Base-by-base conservation (phyloP, 2,888 invertebrate genomes). In the Plemyria rubiginata region DNA sequence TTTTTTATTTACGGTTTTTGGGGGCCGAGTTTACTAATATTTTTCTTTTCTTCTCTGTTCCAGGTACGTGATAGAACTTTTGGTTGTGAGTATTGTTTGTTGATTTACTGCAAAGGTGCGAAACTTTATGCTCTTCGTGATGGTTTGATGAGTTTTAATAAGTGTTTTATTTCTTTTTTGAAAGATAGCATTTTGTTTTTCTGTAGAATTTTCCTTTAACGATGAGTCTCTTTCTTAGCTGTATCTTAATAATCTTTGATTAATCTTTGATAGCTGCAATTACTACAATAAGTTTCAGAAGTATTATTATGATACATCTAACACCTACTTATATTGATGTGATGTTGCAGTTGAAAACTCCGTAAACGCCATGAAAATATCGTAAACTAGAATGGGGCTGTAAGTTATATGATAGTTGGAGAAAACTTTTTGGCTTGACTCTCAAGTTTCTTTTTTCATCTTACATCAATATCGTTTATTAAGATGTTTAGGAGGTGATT, bases 1-100 rank as follows among this genome's bases (percentile, higher is more conserved):
- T 64, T 70, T 72, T 70, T 71, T 71, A 70, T 70, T 67, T 68
- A 67, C 60, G 60, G 53, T 60, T 60, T 56, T 60, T 57, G 49
- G 57, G 64, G 65, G 45, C 54, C 54, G 53, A 54, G 41, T 54
- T 57, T 7, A 40, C 12, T 60, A 60, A 60, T 70, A 60, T 62
- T 64, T 45, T 61, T 60, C 55, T 65, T 62, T 62, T 59, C 28
- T 48, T 38, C 67, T 68, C 64, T 69, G 54, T 73, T 71, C 56
- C 73, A 72, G 70, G 70, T 71, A 68, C 61, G 60, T 54, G 48
- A 38, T 49, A 46, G 43, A 54, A 56, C 38, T 16, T 15, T 15
- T 29, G n/a, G 54, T 55, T 43, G 65, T 55, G 61, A 65, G 65
- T 54, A 13, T 9, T 38, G 16, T 12, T 32, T 36, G 52, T 36